Percentiles rank a stretch among this genome's conserved stretches.
Conservation (phyloP, 2,797 vertebrate genomes). For the Rhinella marina region DNA sequence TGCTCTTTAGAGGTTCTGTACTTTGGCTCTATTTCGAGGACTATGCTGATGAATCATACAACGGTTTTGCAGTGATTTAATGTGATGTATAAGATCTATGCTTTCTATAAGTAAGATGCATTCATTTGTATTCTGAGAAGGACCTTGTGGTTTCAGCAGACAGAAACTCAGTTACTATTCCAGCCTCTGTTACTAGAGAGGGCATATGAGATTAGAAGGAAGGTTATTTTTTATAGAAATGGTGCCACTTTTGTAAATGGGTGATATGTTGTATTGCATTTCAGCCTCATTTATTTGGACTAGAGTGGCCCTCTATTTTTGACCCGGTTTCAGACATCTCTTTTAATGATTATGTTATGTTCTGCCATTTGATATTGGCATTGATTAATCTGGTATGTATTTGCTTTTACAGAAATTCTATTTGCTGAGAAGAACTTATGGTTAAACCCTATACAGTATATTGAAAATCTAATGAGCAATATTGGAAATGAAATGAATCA, state of each 20-base stretch:
- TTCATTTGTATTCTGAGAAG: too few relatives aligned
- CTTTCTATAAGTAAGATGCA: too few relatives aligned
- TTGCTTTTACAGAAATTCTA: background rate
- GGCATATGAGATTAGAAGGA: background rate
- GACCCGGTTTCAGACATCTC: background rate
- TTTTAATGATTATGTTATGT: background rate
- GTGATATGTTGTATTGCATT: background rate
- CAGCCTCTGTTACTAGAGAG: background rate
- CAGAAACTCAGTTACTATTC: background rate
- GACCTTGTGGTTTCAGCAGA: too few relatives aligned
- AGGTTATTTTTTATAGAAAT: background rate
- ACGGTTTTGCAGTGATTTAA: too few relatives aligned
- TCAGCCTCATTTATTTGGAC: background rate
- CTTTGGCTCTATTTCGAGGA: too few relatives aligned
- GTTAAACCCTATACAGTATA: background rate
- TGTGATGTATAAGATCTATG: too few relatives aligned
- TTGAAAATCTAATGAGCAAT: background rate
- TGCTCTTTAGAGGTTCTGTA: too few relatives aligned
- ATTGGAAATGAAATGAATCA: slow-evolving; percentile 14
- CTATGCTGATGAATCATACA: too few relatives aligned
- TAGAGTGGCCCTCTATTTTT: background rate
- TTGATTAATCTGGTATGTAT: background rate
- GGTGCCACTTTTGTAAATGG: background rate
- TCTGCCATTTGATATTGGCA: background rate
- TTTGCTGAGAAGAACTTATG: background rate